Evolutionary conservation across 2,797 vertebrate species (phyloP), one percentile per base, ranked within the genome.

Genomic region (Rachycentron canadum): DNA sequence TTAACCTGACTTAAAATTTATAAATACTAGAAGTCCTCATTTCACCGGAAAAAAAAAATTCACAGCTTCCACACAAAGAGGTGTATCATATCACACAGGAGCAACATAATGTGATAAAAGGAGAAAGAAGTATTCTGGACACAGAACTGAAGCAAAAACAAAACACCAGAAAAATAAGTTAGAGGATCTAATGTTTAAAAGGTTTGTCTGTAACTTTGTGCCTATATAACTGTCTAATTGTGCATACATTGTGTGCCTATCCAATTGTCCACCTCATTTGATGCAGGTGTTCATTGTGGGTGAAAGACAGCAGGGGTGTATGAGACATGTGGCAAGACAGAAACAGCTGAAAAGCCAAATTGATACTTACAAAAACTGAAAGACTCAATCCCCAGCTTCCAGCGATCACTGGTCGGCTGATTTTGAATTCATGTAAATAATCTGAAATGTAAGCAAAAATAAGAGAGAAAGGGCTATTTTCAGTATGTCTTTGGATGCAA

Each of bases 361-460:
- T 76, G 90, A 91, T 97, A 99, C 98, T 99, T 97, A 99, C 98
- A 96, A 96, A 95, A 96, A 96, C 88, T 96, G 95, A 95, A 96
- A 95, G 94, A 96, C 95, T 95, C 95, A 94, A 97, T 96, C 95
- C 96, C 96, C 96, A 95, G 96, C 94, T 96, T 95, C 97, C 97
- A 97, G 96, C 94, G 93, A 96, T 99, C 96, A 99, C 96, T 97
- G 96, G 92, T 95, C 91, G 93, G 91, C 95, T 94, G 95, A 95
- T 96, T 96, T 96, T 96, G 96, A 97, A 98, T 95, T 98, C 98
- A 99, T 99, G 97, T 97, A 99, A 97, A 92, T 96, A 94, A 97
- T 94, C 98, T 99, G 92, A 84, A 96, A 93, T 40, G 83, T 17
- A 79, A 89, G 65, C 69, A 91, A 34, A 84, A 71, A 84, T 52